These are phyloP conservation scores for Anoncus sp. DNA, from an alignment of 2,888 invertebrate species.

Conservation along the genomic window DNA sequence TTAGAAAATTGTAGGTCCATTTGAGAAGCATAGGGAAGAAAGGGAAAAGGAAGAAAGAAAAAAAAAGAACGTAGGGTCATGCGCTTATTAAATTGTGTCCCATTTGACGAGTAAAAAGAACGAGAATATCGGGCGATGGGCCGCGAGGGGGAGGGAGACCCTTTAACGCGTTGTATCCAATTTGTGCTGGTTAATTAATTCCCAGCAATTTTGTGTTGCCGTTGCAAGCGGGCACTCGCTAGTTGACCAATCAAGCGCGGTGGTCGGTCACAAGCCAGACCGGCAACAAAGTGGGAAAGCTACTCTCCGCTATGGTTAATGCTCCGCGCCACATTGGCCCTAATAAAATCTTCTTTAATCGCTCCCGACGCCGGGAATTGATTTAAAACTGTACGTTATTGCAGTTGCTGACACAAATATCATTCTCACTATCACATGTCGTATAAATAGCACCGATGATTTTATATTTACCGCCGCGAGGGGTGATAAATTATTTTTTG, in stretches of 20 bases:
- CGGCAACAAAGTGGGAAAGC: constrained; percentile 62
- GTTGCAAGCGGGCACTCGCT: constrained; percentile 54
- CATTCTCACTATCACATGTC: constrained; percentile 26
- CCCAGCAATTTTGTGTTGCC: constrained; percentile 75
- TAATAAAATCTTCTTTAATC: constrained; percentile 82
- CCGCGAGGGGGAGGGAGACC: constrained; percentile 19
- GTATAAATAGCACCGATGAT: neutral
- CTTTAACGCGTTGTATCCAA: constrained; percentile 81
- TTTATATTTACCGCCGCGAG: neutral
- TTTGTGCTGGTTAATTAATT: constrained; percentile 82
- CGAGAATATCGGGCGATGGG: constrained; percentile 56
- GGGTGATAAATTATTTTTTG: neutral
- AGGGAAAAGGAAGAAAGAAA: constrained; percentile 6
- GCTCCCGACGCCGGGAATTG: constrained; percentile 68
- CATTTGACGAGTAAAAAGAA: constrained; percentile 77
- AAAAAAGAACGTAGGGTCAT: constrained; percentile 52
- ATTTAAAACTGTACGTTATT: constrained; percentile 64
- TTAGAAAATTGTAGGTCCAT: neutral
- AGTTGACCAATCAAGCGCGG: constrained; percentile 57
- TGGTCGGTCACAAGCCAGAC: constrained; percentile 47
- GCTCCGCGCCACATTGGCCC: constrained; percentile 77
- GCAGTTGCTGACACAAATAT: constrained; percentile 32
- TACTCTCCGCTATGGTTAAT: constrained; percentile 53
- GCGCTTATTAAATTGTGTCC: constrained; percentile 82
- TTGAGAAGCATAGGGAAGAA: constrained; percentile 29